Evolutionary conservation across 2,797 vertebrate species (phyloP).

Genomic region (Neosalanx taihuensis): DNA sequence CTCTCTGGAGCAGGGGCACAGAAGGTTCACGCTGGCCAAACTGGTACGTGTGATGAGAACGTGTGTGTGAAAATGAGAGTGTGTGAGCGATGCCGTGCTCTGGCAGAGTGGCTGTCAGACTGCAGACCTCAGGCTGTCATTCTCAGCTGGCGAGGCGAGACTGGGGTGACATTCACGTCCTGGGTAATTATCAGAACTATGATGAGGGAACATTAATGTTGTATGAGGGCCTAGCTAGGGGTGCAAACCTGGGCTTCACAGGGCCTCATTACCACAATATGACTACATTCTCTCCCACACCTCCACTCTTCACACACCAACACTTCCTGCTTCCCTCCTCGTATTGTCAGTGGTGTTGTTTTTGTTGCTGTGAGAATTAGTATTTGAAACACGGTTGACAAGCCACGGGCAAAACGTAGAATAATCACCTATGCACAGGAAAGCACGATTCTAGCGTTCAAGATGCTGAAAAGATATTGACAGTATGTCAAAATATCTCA

Average conservation of each 20-base stretch:
- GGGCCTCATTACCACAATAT: conserved; percentile 69
- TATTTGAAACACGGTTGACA: not conserved
- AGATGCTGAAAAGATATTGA: conserved; percentile 20
- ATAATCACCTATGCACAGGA: no score
- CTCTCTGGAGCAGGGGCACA: not conserved
- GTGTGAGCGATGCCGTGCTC: not conserved
- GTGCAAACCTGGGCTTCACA: conserved; percentile 60
- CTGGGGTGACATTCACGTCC: conserved; percentile 76
- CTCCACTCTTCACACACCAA: conserved; percentile 29
- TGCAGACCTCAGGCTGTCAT: conserved; percentile 65
- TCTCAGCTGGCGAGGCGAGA: conserved; percentile 60
- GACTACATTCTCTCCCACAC: conserved; percentile 36
- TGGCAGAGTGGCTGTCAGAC: conserved; percentile 49
- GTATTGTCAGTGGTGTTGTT: conserved; percentile 38
- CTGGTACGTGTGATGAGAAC: not conserved
- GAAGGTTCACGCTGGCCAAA: not conserved
- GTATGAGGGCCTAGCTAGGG: conserved; percentile 73
- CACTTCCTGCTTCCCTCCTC: conserved; percentile 31
- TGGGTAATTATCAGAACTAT: conserved; percentile 76
- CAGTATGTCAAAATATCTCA: conserved; percentile 59
- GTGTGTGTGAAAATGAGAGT: not conserved
- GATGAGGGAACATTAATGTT: conserved; percentile 80
- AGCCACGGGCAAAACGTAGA: no score
- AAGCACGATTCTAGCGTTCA: no score
- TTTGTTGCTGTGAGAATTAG: conserved; percentile 22